These are phyloP conservation scores for Bombus waltoni DNA, from an alignment of 1,140 invertebrate genomes.

Conservation along the genomic window DNA sequence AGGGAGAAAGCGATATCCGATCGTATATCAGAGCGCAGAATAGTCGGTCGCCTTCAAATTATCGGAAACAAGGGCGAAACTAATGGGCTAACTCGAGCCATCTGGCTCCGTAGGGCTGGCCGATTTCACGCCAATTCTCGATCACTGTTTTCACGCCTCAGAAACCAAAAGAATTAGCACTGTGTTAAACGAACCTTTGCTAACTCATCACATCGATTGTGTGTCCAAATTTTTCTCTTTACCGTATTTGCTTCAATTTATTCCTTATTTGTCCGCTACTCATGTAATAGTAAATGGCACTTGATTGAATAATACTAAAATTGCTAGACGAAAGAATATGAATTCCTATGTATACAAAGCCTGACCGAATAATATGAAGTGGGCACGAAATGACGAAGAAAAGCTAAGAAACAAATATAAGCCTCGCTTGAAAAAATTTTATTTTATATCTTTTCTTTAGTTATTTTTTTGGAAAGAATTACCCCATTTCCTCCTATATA, in stretches of 20 bases:
- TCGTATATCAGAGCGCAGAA: constrained; percentile 74
- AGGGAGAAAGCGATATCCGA: constrained; percentile 71
- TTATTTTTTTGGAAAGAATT: too few relatives aligned
- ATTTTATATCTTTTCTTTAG: too few relatives aligned
- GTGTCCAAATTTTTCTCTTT: background rate
- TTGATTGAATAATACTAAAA: background rate
- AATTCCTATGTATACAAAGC: too few relatives aligned
- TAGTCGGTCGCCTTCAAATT: constrained; percentile 76
- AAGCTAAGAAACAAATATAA: too few relatives aligned
- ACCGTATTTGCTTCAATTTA: background rate
- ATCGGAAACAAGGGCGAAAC: constrained; percentile 80
- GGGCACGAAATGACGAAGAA: too few relatives aligned
- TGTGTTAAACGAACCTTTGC: background rate
- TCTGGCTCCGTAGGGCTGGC: constrained; percentile 74
- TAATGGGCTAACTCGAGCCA: constrained; percentile 75
- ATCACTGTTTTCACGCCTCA: constrained; percentile 73
- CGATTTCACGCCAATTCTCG: constrained; percentile 72
- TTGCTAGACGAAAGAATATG: too few relatives aligned
- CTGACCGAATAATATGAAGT: too few relatives aligned
- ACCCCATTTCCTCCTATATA: too few relatives aligned
- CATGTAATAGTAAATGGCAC: background rate
- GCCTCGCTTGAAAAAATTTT: too few relatives aligned
- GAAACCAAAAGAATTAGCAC: constrained; percentile 22
- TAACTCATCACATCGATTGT: background rate
- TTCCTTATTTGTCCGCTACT: background rate